A percentile compares a stretch with the other conserved stretches of the same genome.
Evolutionary conservation across 1,140 invertebrate species (phyloP).

Genomic region (Ephestia elutella): DNA sequence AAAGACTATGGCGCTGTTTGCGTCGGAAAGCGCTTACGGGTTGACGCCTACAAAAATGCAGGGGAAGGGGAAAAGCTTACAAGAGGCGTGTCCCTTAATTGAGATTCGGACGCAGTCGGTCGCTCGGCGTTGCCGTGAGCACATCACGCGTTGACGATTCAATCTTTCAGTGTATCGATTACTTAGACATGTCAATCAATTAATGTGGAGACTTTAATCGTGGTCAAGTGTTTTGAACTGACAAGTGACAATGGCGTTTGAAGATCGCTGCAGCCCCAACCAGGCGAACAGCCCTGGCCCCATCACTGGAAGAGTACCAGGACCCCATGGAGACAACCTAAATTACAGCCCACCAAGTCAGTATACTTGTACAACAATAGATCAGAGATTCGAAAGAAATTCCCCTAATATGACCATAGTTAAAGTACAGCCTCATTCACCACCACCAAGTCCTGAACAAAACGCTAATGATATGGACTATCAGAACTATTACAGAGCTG

Average conservation of each 20-base stretch:
- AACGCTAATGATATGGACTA: slow-evolving; percentile 39
- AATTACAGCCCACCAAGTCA: slow-evolving; percentile 43
- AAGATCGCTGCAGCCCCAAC: slow-evolving; percentile 77
- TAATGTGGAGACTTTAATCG: slow-evolving; percentile 23
- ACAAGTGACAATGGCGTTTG: slow-evolving; percentile 73
- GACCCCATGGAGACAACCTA: slow-evolving; percentile 42
- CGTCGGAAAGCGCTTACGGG: slow-evolving; percentile 37
- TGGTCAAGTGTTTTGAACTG: slow-evolving; percentile 15
- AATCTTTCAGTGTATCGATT: slow-evolving; percentile 37
- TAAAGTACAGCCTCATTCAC: slow-evolving; percentile 56
- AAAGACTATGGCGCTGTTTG: slow-evolving; percentile 26
- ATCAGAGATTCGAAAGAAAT: slow-evolving; percentile 43
- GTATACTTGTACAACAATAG: slow-evolving; percentile 64
- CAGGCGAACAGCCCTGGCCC: slow-evolving; percentile 74
- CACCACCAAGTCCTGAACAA: slow-evolving; percentile 51
- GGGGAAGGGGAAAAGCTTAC: slow-evolving; percentile 54
- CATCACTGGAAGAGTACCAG: slow-evolving; percentile 51
- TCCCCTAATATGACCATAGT: slow-evolving; percentile 47
- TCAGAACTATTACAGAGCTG: slow-evolving; percentile 56
- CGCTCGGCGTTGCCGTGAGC: slow-evolving; percentile 46
- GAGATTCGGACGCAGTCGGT: slow-evolving; percentile 40
- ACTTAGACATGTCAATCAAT: slow-evolving; percentile 39
- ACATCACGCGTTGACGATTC: slow-evolving; percentile 41
- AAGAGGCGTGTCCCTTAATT: slow-evolving; percentile 44
- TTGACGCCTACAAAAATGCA: slow-evolving; percentile 46